Conservation (phyloP, 2,797 vertebrate genomes). For the Eremophila alpestris region DNA sequence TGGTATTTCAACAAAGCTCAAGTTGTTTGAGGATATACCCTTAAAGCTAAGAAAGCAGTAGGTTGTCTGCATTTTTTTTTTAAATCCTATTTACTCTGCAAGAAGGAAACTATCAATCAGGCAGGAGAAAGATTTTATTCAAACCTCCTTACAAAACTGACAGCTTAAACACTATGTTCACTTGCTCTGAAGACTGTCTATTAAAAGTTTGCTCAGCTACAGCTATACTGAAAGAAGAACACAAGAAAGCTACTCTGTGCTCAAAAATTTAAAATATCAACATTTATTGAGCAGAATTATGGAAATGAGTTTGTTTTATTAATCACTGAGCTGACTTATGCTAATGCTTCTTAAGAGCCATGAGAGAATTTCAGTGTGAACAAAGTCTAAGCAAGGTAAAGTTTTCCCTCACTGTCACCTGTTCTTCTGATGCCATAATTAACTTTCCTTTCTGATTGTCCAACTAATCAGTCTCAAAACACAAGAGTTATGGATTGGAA, state of each 20-base stretch:
- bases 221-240: neutral
- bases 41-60: neutral
- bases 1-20: neutral
- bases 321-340: neutral
- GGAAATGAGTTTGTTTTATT: neutral
- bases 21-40: neutral
- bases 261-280: neutral
- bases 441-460: neutral
- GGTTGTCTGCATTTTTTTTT: neutral
- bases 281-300: neutral
- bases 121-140: neutral
- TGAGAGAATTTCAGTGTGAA: neutral
- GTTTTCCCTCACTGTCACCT: neutral
- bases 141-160: neutral
- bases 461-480: neutral
- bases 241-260: neutral
- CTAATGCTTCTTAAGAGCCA: neutral
- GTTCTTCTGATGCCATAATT: neutral
- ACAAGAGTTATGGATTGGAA: neutral
- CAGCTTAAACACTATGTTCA: neutral
- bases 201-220: neutral
- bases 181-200: neutral
- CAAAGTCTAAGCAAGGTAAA: neutral
- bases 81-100: neutral
- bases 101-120: neutral